phyloP scores from a whole-genome alignment of 2,888 invertebrate genomes.

The Amphipyra tragopoginis region DNA sequence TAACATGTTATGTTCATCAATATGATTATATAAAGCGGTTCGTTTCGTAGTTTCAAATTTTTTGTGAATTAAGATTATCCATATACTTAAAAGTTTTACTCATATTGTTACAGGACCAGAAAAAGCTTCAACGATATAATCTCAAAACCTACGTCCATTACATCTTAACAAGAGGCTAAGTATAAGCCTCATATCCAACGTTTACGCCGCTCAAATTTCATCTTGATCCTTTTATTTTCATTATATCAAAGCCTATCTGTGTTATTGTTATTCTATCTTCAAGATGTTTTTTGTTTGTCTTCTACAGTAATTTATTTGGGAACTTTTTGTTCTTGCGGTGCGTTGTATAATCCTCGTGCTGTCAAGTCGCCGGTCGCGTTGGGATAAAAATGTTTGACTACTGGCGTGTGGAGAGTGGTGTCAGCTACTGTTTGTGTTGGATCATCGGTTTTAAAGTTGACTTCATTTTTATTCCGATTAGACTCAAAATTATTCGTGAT shows the following conservation, averaged over 20 bases:
- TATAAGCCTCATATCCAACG: constrained; percentile 33
- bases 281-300: constrained; percentile 69
- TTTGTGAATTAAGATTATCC: too few relatives aligned
- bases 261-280: constrained; percentile 84
- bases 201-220: constrained; percentile 75
- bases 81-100: constrained; percentile 9
- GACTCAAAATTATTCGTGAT: neutral
- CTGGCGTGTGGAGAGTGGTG: constrained; percentile 56
- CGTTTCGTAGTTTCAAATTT: neutral
- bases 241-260: constrained; percentile 68
- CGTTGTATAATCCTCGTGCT: constrained; percentile 71
- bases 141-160: constrained; percentile 22
- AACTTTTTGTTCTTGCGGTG: constrained; percentile 62
- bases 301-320: constrained; percentile 61
- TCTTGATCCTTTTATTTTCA: constrained; percentile 72
- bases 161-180: constrained; percentile 21
- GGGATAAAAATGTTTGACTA: constrained; percentile 68
- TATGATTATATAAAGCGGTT: neutral
- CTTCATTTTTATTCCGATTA: neutral
- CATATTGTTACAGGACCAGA: constrained; percentile 1
- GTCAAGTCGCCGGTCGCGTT: constrained; percentile 69
- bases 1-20: too few relatives aligned
- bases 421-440: constrained; percentile 63
- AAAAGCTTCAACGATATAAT: constrained; percentile 22
- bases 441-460: constrained; percentile 32